Conservation (phyloP, 1,140 invertebrate species). For the Zaprionus vittiger region DNA sequence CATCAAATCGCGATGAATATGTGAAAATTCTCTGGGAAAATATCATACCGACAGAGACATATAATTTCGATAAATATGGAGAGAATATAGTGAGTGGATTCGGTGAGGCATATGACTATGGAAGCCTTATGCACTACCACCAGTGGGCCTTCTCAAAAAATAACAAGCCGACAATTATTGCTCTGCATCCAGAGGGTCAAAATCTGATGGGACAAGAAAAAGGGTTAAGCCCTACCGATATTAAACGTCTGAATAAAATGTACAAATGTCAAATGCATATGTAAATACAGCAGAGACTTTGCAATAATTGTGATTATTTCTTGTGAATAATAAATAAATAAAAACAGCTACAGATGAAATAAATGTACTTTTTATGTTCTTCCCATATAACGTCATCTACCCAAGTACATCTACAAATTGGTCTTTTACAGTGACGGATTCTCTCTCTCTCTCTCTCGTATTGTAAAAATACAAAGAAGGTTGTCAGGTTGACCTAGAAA, state of each 20-base stretch:
- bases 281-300: conserved; percentile 14
- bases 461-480: too few relatives aligned
- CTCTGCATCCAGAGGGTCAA: conserved; percentile 69
- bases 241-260: conserved; percentile 85
- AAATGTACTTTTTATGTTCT: too few relatives aligned
- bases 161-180: conserved; percentile 88
- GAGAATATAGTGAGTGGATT: conserved; percentile 84
- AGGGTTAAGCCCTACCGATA: conserved; percentile 85
- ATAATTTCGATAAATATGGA: conserved; percentile 86
- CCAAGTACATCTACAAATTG: too few relatives aligned
- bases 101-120: conserved; percentile 87
- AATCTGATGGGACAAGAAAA: conserved; percentile 85
- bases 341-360: too few relatives aligned
- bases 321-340: too few relatives aligned
- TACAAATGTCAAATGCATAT: conserved; percentile 83
- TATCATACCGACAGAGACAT: conserved; percentile 85
- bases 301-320: too few relatives aligned
- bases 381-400: too few relatives aligned
- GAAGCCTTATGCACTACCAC: conserved; percentile 89
- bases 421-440: too few relatives aligned
- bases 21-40: conserved; percentile 89
- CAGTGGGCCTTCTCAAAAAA: conserved; percentile 90
- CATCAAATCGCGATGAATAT: conserved; percentile 89
- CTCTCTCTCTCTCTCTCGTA: too few relatives aligned
- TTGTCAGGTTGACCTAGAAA: too few relatives aligned